Conservation (phyloP, 2,797 vertebrate genomes). For the Sparidentex hasta region DNA sequence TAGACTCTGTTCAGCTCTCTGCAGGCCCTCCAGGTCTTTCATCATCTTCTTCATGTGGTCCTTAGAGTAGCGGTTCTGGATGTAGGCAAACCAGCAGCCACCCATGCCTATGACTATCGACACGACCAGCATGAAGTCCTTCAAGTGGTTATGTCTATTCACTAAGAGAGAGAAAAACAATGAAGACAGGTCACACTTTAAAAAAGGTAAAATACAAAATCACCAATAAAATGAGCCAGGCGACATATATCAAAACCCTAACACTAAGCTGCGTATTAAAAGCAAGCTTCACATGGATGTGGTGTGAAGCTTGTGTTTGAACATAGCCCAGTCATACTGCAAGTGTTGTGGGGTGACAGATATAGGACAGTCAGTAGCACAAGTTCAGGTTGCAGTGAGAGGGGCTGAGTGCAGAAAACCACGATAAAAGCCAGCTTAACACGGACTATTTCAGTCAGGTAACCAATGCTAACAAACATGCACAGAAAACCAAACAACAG, state of each 20-base stretch:
- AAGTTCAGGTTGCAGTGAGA: slow-evolving; percentile 54
- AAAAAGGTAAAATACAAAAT: background rate
- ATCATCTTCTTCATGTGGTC: slow-evolving; percentile 99
- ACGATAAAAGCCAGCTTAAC: slow-evolving; percentile 68
- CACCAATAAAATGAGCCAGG: background rate
- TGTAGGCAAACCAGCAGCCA: slow-evolving; percentile 99
- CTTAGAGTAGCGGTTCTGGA: slow-evolving; percentile 98
- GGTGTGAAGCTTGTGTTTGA: slow-evolving; percentile 33
- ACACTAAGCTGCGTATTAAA: slow-evolving; percentile 11
- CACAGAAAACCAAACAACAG: slow-evolving; percentile 37
- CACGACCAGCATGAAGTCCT: slow-evolving; percentile 99
- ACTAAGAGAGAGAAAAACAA: slow-evolving; percentile 80
- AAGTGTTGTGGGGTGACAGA: slow-evolving; percentile 49
- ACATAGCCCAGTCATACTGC: slow-evolving; percentile 29
- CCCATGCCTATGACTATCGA: slow-evolving; percentile 99
- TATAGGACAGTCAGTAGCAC: slow-evolving; percentile 49
- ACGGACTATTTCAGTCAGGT: slow-evolving; percentile 64
- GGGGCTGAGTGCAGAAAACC: slow-evolving; percentile 44
- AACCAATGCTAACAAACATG: slow-evolving; percentile 36
- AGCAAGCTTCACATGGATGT: slow-evolving; percentile 31
- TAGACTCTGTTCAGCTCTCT: slow-evolving; percentile 96
- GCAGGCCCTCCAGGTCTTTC: slow-evolving; percentile 96
- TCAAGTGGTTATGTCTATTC: slow-evolving; percentile 96
- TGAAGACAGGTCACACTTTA: slow-evolving; percentile 6
- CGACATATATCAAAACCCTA: background rate